Conservation (phyloP, 2,797 vertebrate species). For the Rhinoraja longicauda region DNA sequence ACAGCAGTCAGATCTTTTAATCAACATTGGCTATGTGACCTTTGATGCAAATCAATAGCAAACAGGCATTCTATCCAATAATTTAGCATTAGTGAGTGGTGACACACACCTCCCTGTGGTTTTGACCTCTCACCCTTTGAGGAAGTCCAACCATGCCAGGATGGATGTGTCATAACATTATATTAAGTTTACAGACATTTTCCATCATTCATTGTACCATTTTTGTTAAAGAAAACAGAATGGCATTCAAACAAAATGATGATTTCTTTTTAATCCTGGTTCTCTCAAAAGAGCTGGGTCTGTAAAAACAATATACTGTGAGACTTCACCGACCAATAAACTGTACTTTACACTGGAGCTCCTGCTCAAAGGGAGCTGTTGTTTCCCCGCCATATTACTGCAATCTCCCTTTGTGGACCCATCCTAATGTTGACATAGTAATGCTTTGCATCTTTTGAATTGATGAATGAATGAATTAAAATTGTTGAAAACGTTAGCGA, state of each 20-base stretch:
- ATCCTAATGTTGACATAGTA: neutral
- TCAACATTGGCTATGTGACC: neutral
- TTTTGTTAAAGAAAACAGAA: neutral
- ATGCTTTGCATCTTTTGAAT: neutral
- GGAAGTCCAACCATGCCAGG: neutral
- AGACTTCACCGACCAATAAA: neutral
- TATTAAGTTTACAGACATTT: neutral
- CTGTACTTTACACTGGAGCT: neutral
- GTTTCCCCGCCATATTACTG: neutral
- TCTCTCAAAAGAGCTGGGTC: neutral
- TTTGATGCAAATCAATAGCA: constrained; percentile 3
- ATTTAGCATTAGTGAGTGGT: neutral
- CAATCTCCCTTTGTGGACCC: neutral
- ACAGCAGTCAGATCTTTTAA: constrained; percentile 1
- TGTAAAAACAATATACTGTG: neutral
- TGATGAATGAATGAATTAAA: no score
- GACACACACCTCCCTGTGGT: neutral
- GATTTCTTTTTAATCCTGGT: neutral
- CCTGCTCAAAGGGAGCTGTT: neutral
- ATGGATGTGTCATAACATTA: neutral
- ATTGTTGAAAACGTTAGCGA: no score
- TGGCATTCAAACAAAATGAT: neutral
- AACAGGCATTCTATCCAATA: neutral
- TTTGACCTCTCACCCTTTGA: constrained; percentile 15
- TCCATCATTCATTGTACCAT: neutral